These are phyloP conservation scores for Falco naumanni DNA, from an alignment of 2,797 vertebrate species.

Conservation along the genomic window DNA sequence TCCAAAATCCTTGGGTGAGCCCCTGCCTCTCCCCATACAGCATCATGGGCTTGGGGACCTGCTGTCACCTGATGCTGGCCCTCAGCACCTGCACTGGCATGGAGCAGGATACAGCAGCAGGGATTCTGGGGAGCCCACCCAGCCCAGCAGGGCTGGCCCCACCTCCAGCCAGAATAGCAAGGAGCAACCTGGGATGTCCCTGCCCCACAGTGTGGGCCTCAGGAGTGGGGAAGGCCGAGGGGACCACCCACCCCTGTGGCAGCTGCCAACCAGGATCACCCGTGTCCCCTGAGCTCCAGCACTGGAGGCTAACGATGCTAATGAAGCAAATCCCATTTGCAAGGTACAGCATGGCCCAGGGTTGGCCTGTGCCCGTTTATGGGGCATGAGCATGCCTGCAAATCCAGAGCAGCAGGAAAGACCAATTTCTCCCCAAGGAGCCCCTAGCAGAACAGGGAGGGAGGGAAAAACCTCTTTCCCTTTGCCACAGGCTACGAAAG, in stretches of 20 bases:
- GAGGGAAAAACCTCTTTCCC: neutral
- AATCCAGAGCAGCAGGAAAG: neutral
- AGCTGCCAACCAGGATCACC: neutral
- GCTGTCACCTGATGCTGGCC: neutral
- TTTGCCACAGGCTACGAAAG: rapidly evolving
- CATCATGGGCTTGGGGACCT: rapidly evolving
- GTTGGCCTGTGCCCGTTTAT: rapidly evolving
- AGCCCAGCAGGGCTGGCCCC: neutral
- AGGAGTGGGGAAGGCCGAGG: neutral
- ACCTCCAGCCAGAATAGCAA: neutral
- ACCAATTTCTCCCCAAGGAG: rapidly evolving
- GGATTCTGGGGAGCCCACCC: neutral
- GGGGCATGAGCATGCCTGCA: neutral
- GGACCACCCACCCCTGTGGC: neutral
- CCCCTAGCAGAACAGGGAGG: neutral
- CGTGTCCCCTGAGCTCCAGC: neutral
- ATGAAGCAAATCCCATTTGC: neutral
- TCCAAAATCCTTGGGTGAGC: neutral
- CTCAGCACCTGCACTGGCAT: rapidly evolving
- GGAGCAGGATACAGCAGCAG: neutral
- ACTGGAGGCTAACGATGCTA: rapidly evolving
- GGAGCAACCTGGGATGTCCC: neutral
- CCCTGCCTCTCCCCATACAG: neutral
- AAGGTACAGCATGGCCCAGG: neutral
- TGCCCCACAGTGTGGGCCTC: rapidly evolving